Base-by-base conservation (phyloP, 2,797 vertebrate genomes). In the Heterohyrax brucei region DNA sequence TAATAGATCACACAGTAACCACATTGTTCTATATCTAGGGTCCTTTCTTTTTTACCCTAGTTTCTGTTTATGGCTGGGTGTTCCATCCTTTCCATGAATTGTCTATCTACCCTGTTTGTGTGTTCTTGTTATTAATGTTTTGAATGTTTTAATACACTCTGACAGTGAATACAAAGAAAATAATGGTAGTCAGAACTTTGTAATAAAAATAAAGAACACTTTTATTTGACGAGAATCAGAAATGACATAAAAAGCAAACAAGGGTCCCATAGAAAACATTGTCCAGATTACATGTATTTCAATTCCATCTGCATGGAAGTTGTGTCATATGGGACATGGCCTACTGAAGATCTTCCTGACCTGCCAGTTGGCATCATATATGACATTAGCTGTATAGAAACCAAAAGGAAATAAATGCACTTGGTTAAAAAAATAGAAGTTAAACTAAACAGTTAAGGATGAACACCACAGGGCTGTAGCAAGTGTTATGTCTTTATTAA, bases 1-100 rank as follows among this genome's bases (percentile, higher is more conserved):
- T 16, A 93, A 33, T n/a, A 94, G 85, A 73, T 94, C 79, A 75
- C 56, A 97, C 87, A 96, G 96, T 93, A 96, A 87, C 59, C 28
- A 84, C 87, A 86, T 88, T 97, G 96, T 96, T 95, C 95, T 96
- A 91, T 61, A 39, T 70, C 33, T 66, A 12, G 61, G 53, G 61
- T 76, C 77, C 39, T 91, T 87, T 79, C 64, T 90, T 84, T 77
- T 83, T 33, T 87, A 50, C 7, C 9, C 28, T 82, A 18, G 13
- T 87, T 96, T 95, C 81, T 88, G 14, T n/a, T 93, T 39, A 79
- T 1, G 3, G 7, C 18, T 48, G 24, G 13, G 6, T 75, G 2
- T 84, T 61, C 30, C 24, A 46, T 6, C 12, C 75, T 83, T 21
- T 95, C 61, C 2, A 1, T 53, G 50, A 93, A 50, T 87, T 39